These are phyloP conservation scores for Trachemys scripta DNA, from an alignment of 2,113 vertebrate genomes.

Conservation along the genomic window DNA sequence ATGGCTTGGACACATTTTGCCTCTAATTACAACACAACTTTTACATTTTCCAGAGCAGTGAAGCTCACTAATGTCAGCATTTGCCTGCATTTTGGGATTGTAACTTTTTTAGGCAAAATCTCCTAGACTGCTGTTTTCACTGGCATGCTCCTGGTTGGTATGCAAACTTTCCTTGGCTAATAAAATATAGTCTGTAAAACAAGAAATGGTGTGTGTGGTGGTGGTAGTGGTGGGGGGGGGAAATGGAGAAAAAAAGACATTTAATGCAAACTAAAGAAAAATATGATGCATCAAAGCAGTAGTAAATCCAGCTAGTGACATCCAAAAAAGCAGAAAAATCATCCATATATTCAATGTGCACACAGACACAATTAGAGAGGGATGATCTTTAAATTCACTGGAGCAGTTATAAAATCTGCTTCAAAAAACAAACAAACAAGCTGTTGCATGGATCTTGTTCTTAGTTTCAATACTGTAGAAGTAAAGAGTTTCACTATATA, in stretches of 20 bases:
- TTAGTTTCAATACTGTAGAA: not conserved
- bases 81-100: not conserved
- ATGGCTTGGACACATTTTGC: not conserved
- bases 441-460: not conserved
- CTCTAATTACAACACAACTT: not conserved
- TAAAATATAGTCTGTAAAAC: not conserved
- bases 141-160: not conserved
- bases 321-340: not conserved
- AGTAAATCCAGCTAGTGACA: not conserved
- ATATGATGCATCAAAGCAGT: accelerated
- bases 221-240: not conserved
- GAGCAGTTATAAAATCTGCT: not conserved
- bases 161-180: not conserved
- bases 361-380: not conserved
- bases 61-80: not conserved
- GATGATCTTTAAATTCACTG: not conserved
- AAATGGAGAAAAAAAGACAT: not conserved
- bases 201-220: not conserved
- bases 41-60: not conserved
- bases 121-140: not conserved
- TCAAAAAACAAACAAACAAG: not conserved
- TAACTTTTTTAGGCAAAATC: not conserved
- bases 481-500: not conserved
- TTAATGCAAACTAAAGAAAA: not conserved
- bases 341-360: not conserved